Percentiles rank a stretch among this genome's conserved stretches.
These are phyloP conservation scores for Drosophila merina DNA, from an alignment of 2,888 invertebrate genomes.

Conservation along the genomic window DNA sequence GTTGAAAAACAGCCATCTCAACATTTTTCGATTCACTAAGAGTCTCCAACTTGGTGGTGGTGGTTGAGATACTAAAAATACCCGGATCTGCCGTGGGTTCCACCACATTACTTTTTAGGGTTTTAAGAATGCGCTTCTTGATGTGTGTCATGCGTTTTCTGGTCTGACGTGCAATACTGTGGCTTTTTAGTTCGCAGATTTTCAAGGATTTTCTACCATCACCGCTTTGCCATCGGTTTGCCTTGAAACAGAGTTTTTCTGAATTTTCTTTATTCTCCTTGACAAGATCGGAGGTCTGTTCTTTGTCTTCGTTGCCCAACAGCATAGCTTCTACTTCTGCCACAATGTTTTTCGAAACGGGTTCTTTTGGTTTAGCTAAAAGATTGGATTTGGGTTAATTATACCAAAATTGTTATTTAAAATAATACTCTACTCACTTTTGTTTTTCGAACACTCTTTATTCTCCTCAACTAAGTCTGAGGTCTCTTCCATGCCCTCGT, in stretches of 20 bases:
- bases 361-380: background rate
- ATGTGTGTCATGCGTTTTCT: slow-evolving; percentile 54
- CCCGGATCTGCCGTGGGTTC: background rate
- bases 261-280: background rate
- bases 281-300: background rate
- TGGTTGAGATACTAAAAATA: background rate
- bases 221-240: background rate
- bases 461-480: background rate
- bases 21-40: background rate
- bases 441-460: background rate
- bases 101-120: slow-evolving; percentile 30
- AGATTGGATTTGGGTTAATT: background rate
- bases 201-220: slow-evolving; percentile 10
- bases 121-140: slow-evolving; percentile 60
- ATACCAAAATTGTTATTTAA: background rate
- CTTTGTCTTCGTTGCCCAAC: slow-evolving; percentile 4
- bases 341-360: slow-evolving; percentile 6
- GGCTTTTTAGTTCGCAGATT: slow-evolving; percentile 60
- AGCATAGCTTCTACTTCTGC: slow-evolving; percentile 48
- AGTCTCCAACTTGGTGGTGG: background rate
- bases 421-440: slow-evolving; percentile 11
- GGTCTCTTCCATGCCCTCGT: slow-evolving; percentile 3
- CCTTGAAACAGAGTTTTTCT: background rate
- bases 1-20: no score
- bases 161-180: slow-evolving; percentile 51